Conservation (phyloP, 2,113 vertebrate genomes). For the Hemiscyllium ocellatum region DNA sequence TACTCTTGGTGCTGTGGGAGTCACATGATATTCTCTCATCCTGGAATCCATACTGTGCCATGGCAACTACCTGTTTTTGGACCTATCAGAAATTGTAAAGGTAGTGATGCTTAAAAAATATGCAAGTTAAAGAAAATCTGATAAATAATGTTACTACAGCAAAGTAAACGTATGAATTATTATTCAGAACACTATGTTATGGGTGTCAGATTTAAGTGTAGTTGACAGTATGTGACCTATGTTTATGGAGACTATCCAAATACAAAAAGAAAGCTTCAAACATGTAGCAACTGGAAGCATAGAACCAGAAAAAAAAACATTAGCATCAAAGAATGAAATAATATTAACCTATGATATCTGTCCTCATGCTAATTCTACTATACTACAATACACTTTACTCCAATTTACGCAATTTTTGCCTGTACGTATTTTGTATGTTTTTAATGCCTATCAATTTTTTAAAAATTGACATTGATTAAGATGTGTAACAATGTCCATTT, state of each 20-base stretch:
- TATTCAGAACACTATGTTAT: not conserved
- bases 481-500: not conserved
- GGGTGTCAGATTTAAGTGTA: not conserved
- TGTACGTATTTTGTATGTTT: not conserved
- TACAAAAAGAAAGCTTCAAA: not conserved
- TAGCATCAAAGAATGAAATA: not conserved
- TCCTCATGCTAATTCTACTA: not conserved
- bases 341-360: not conserved
- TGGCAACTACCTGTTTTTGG: constrained; percentile 23
- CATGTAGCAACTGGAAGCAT: not conserved
- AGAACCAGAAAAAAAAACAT: not conserved
- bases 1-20: not conserved
- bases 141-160: not conserved
- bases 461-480: not conserved
- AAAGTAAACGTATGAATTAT: not conserved
- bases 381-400: not conserved
- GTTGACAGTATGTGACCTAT: not conserved
- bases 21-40: constrained; percentile 9
- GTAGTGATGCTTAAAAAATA: not conserved
- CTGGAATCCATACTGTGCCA: constrained; percentile 18
- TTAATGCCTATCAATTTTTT: not conserved
- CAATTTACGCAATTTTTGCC: not conserved
- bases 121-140: not conserved
- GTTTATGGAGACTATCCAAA: not conserved
- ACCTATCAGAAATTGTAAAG: not conserved